Evolutionary conservation across 2,113 vertebrate species (phyloP).

Genomic region (Pterophyllum scalare): DNA sequence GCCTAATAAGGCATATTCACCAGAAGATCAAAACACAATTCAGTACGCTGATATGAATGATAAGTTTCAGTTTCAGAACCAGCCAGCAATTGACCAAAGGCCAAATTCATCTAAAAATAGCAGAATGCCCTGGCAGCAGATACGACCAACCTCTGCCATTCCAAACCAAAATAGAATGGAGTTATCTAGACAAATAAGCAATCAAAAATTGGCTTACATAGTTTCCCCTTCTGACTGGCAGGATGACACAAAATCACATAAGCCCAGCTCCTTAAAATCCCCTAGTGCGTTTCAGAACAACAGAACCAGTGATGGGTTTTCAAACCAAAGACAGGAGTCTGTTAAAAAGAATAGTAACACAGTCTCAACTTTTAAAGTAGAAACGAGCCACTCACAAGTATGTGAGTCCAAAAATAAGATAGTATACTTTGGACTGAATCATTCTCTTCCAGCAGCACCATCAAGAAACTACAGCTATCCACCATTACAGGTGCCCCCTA

Average conservation of each 20-base stretch:
- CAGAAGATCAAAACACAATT: conserved; percentile 82
- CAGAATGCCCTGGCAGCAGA: conserved; percentile 88
- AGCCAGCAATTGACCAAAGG: conserved; percentile 83
- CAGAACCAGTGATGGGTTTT: conserved; percentile 79
- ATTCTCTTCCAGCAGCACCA: conserved; percentile 77
- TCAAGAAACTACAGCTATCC: conserved; percentile 80
- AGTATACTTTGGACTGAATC: conserved; percentile 85
- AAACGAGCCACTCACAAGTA: conserved; percentile 79
- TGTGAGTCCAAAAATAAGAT: conserved; percentile 85
- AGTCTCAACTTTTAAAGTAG: conserved; percentile 77
- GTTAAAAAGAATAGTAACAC: conserved; percentile 74
- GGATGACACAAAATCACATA: conserved; percentile 81
- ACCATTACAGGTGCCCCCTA: conserved; percentile 79
- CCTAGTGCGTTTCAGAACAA: conserved; percentile 75
- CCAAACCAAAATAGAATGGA: conserved; percentile 84
- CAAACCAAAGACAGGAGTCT: conserved; percentile 79
- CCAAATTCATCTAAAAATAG: conserved; percentile 82
- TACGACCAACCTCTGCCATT: conserved; percentile 78
- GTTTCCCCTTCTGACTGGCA: conserved; percentile 85
- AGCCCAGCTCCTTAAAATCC: conserved; percentile 73
- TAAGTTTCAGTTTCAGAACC: conserved; percentile 86
- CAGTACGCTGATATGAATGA: conserved; percentile 81
- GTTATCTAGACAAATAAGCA: conserved; percentile 83
- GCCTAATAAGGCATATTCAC: conserved; percentile 81
- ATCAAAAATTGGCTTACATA: conserved; percentile 86